Conservation (phyloP, 1,140 invertebrate genomes). For the Drosophila tristis region DNA sequence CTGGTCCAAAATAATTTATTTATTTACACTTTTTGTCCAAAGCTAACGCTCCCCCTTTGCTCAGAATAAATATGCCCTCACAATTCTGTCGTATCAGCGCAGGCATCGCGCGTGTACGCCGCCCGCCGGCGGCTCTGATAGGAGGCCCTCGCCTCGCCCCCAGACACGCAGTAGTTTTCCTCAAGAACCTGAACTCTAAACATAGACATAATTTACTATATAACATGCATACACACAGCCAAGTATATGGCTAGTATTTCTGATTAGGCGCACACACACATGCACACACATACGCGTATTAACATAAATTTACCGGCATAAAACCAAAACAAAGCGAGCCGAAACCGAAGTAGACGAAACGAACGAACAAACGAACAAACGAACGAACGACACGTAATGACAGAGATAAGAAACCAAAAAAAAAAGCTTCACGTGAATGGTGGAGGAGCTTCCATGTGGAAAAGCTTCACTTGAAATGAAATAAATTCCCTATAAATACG, state of each 20-base stretch:
- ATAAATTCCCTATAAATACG: conserved; percentile 60
- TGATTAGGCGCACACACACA: background rate
- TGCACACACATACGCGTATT: background rate
- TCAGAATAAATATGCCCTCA: background rate
- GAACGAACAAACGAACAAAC: too few relatives aligned
- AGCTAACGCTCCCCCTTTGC: too few relatives aligned
- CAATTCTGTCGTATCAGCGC: conserved; percentile 15
- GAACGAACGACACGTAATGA: conserved; percentile 14
- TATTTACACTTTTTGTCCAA: too few relatives aligned
- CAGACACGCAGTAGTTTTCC: conserved; percentile 49
- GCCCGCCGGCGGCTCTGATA: too few relatives aligned
- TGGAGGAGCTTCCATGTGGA: conserved; percentile 3
- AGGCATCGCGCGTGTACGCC: conserved; percentile 15
- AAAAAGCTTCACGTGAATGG: conserved; percentile 26
- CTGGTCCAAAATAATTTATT: too few relatives aligned
- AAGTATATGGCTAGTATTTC: conserved; percentile 21
- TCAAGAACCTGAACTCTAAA: conserved; percentile 23
- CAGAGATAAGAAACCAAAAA: conserved; percentile 12
- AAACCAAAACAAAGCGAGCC: conserved; percentile 39
- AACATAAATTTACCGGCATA: conserved; percentile 18
- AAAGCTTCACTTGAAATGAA: background rate
- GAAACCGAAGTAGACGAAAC: background rate
- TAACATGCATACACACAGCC: background rate
- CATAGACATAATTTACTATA: conserved; percentile 29
- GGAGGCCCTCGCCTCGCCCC: too few relatives aligned